These are phyloP conservation scores for Ips nitidus DNA, from an alignment of 1,140 invertebrate genomes.

Conservation along the genomic window DNA sequence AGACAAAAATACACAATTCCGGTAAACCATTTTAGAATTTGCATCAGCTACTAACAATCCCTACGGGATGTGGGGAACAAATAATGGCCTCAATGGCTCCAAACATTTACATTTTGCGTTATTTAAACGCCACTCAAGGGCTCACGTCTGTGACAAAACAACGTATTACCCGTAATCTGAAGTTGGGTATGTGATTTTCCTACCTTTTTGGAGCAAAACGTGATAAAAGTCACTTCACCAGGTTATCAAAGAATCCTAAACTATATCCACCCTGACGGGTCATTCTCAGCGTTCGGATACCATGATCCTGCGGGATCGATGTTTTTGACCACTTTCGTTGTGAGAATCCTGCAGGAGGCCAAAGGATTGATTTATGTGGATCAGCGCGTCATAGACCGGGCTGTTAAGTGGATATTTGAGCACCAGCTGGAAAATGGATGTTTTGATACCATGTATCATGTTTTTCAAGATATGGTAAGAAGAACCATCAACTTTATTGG, in stretches of 20 bases:
- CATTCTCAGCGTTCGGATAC: slow-evolving; percentile 75
- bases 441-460: slow-evolving; percentile 67
- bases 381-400: slow-evolving; percentile 61
- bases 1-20: not conserved
- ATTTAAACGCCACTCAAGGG: slow-evolving; percentile 59
- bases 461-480: slow-evolving; percentile 62
- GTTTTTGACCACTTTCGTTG: slow-evolving; percentile 79
- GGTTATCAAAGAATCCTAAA: slow-evolving; percentile 74
- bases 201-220: not conserved
- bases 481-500: not conserved
- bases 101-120: slow-evolving; percentile 70
- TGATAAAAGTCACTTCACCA: slow-evolving; percentile 34
- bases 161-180: slow-evolving; percentile 66
- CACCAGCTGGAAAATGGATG: slow-evolving; percentile 74
- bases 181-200: slow-evolving; percentile 49
- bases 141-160: slow-evolving; percentile 55
- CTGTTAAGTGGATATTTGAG: slow-evolving; percentile 68
- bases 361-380: slow-evolving; percentile 68
- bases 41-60: slow-evolving; percentile 58
- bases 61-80: slow-evolving; percentile 75
- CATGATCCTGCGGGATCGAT: slow-evolving; percentile 61
- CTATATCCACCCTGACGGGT: slow-evolving; percentile 71
- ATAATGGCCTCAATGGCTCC: slow-evolving; percentile 78
- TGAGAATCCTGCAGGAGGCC: slow-evolving; percentile 71
- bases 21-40: slow-evolving; percentile 53